Evolutionary conservation across 1,140 invertebrate genomes (phyloP).

Genomic region (Pseudomyrmex concolor): DNA sequence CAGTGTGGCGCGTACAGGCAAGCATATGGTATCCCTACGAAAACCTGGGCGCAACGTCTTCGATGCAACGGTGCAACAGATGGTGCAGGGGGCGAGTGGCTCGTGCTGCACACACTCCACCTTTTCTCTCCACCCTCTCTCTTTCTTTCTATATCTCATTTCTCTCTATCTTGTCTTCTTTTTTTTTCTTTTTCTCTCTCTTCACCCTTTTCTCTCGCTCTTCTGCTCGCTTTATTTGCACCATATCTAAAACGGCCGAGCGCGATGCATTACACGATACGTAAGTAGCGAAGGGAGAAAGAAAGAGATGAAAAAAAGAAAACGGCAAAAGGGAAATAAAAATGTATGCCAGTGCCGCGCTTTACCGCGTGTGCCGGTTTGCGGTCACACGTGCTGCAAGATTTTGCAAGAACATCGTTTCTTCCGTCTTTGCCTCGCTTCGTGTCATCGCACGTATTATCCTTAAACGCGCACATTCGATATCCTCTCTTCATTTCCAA

Average conservation of each 20-base stretch:
- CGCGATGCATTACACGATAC: constrained; percentile 1
- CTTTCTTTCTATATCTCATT: not conserved
- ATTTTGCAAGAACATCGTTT: constrained; percentile 42
- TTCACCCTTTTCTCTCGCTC: constrained; percentile 1
- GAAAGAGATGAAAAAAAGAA: not conserved
- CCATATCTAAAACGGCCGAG: constrained; percentile 44
- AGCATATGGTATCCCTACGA: constrained; percentile 72
- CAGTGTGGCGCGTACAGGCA: constrained; percentile 59
- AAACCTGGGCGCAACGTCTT: constrained; percentile 63
- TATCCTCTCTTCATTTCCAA: constrained; percentile 34
- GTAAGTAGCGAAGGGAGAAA: not conserved
- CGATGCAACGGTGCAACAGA: constrained; percentile 68
- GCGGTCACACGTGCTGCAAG: constrained; percentile 52
- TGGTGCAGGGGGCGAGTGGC: constrained; percentile 71
- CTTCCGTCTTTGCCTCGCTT: not conserved
- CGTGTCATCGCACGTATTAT: constrained; percentile 28
- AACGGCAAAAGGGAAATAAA: constrained; percentile 22
- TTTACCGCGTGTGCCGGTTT: constrained; percentile 51
- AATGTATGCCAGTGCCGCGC: constrained; percentile 43
- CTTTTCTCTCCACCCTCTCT: constrained; percentile 30
- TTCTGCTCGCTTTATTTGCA: constrained; percentile 41
- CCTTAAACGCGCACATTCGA: not conserved
- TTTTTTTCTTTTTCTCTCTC: not conserved
- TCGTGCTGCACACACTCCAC: constrained; percentile 62
- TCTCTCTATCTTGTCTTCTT: not conserved